phyloP scores from a whole-genome alignment of 2,797 vertebrate genomes.

The Epinephelus awoara region DNA sequence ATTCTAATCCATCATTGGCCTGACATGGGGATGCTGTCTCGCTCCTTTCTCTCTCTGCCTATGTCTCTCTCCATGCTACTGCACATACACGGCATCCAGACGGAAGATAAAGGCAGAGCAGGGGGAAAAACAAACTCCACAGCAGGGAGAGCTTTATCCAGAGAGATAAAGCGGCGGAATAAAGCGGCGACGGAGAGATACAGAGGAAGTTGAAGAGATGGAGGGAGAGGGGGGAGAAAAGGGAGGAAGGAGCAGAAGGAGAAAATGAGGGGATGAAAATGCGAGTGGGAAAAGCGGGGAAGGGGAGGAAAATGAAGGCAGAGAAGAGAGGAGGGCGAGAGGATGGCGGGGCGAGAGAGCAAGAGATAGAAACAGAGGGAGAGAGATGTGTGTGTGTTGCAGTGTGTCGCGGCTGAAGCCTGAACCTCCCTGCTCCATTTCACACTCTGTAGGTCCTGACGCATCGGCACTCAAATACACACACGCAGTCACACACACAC shows the following conservation, averaged over 20 bases:
- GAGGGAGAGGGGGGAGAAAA: neutral
- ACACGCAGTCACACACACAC: slow-evolving; percentile 23
- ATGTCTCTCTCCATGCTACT: slow-evolving; percentile 57
- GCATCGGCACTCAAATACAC: slow-evolving; percentile 42
- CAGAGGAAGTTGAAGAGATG: slow-evolving; percentile 26
- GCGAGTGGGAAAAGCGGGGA: slow-evolving; percentile 10
- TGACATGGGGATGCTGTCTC: slow-evolving; percentile 78
- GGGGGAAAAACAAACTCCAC: slow-evolving; percentile 68
- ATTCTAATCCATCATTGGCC: slow-evolving; percentile 82
- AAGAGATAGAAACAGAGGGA: slow-evolving; percentile 24
- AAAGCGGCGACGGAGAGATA: slow-evolving; percentile 62
- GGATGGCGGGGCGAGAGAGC: neutral
- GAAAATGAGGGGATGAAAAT: slow-evolving; percentile 27
- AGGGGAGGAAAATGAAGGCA: slow-evolving; percentile 32
- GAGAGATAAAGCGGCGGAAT: slow-evolving; percentile 66
- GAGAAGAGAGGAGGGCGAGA: slow-evolving; percentile 22
- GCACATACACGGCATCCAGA: slow-evolving; percentile 70
- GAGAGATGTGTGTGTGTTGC: slow-evolving; percentile 8
- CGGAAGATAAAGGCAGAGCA: slow-evolving; percentile 74
- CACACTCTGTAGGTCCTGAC: slow-evolving; percentile 75
- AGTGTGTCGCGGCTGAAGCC: slow-evolving; percentile 62
- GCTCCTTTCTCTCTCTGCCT: slow-evolving; percentile 29
- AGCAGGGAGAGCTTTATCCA: slow-evolving; percentile 72
- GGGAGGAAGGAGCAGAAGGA: neutral
- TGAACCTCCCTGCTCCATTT: slow-evolving; percentile 81